Evolutionary conservation across 2,888 invertebrate species (phyloP).

Genomic region (Euphydryas editha): DNA sequence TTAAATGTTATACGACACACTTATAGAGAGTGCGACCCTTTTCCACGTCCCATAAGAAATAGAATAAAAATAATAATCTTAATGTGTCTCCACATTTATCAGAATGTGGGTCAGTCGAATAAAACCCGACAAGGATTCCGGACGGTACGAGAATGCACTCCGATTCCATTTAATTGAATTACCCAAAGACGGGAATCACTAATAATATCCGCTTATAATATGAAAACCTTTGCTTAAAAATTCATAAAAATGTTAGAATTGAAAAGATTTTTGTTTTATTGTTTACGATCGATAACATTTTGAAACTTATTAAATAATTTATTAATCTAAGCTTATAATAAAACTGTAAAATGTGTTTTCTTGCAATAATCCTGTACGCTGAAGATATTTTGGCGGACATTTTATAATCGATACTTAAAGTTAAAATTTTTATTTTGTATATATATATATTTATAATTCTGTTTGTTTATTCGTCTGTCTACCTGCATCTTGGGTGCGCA

Average conservation of each 20-base stretch:
- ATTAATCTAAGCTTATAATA: too few species aligned
- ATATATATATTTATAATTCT: too few species aligned
- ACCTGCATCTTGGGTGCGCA: too few species aligned
- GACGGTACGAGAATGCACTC: conserved; percentile 32
- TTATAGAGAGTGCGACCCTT: conserved; percentile 2
- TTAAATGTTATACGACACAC: not conserved
- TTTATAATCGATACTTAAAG: too few species aligned
- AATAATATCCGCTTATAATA: conserved; percentile 13
- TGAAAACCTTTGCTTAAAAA: not conserved
- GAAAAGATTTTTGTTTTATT: too few species aligned
- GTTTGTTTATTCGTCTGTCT: too few species aligned
- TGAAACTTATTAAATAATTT: too few species aligned
- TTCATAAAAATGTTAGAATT: not conserved
- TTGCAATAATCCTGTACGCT: too few species aligned
- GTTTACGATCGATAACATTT: too few species aligned
- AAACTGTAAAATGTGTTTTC: too few species aligned
- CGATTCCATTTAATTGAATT: conserved; percentile 36
- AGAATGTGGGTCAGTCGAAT: conserved; percentile 33
- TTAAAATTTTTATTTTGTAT: too few species aligned
- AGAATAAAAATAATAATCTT: not conserved
- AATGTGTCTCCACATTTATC: not conserved
- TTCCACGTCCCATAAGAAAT: not conserved
- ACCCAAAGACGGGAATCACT: conserved; percentile 23
- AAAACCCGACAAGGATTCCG: conserved; percentile 16
- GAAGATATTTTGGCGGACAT: too few species aligned